Percentiles rank a stretch among this genome's conserved stretches.
phyloP scores from a whole-genome alignment of 1,140 invertebrate species.

The Laodelphax striatellus region DNA sequence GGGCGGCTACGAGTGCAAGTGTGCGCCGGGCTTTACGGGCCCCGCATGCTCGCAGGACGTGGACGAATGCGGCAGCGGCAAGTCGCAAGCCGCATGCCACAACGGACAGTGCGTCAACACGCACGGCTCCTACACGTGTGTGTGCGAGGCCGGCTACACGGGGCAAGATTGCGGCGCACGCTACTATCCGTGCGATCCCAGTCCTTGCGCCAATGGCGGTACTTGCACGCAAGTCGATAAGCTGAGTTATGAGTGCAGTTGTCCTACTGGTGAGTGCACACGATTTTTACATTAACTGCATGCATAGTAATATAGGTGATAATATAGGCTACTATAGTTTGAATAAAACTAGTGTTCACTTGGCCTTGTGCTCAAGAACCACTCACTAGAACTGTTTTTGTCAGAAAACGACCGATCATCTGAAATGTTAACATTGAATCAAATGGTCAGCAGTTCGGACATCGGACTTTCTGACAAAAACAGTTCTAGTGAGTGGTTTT shows the following conservation, averaged over 20 bases:
- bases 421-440: too few relatives aligned
- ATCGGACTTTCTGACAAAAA: too few relatives aligned
- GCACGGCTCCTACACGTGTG: conserved; percentile 83
- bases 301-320: background rate
- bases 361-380: too few relatives aligned
- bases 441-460: too few relatives aligned
- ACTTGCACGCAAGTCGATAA: conserved; percentile 60
- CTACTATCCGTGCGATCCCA: conserved; percentile 82
- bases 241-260: conserved; percentile 72
- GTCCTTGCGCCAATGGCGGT: conserved; percentile 81
- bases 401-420: too few relatives aligned
- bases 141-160: conserved; percentile 77
- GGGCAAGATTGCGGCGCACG: conserved; percentile 81
- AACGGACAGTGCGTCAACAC: conserved; percentile 75
- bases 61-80: conserved; percentile 66
- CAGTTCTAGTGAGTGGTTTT: too few relatives aligned
- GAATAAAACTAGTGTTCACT: too few relatives aligned
- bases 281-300: too few relatives aligned
- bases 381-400: too few relatives aligned
- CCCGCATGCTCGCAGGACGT: conserved; percentile 77
- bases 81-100: conserved; percentile 44
- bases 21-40: conserved; percentile 78
- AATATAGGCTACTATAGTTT: too few relatives aligned
- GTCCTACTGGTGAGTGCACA: conserved; percentile 64
- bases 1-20: conserved; percentile 62